These are phyloP conservation scores for Rafetus swinhoei DNA, from an alignment of 2,113 vertebrate species.

Conservation along the genomic window DNA sequence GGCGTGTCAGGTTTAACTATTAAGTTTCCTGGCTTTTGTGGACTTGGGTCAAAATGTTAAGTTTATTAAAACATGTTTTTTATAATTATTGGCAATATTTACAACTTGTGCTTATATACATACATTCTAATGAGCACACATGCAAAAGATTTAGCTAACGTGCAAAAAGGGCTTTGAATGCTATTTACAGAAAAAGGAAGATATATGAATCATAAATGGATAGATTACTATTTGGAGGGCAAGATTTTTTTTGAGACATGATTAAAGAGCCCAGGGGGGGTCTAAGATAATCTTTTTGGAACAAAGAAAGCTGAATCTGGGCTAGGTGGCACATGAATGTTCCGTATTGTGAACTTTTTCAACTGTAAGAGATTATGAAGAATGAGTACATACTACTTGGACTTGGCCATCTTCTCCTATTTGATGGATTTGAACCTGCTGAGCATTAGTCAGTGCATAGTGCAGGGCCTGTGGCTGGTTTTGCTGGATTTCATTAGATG, in stretches of 20 bases:
- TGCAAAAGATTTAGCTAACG: constrained; percentile 39
- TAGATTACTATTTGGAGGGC: background rate
- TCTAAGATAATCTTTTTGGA: background rate
- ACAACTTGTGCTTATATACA: constrained; percentile 28
- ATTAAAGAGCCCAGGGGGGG: background rate
- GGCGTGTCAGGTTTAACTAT: background rate
- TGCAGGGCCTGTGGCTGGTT: constrained; percentile 91
- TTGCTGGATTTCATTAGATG: constrained; percentile 85
- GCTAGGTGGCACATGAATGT: background rate
- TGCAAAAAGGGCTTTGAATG: background rate
- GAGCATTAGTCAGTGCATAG: constrained; percentile 92
- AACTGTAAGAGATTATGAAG: rapidly evolving
- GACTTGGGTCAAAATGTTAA: constrained; percentile 28
- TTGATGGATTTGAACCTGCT: constrained; percentile 98
- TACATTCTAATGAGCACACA: constrained; percentile 42
- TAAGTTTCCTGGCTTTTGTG: constrained; percentile 8
- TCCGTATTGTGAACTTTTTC: background rate
- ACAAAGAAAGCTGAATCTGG: rapidly evolving
- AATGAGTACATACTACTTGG: constrained; percentile 90
- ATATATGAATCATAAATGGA: constrained; percentile 17
- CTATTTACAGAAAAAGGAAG: background rate
- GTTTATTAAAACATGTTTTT: background rate
- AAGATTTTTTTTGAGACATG: background rate
- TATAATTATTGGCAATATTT: constrained; percentile 55
- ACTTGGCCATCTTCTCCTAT: constrained; percentile 98